Conservation (phyloP, 2,797 vertebrate genomes). For the Falco peregrinus region DNA sequence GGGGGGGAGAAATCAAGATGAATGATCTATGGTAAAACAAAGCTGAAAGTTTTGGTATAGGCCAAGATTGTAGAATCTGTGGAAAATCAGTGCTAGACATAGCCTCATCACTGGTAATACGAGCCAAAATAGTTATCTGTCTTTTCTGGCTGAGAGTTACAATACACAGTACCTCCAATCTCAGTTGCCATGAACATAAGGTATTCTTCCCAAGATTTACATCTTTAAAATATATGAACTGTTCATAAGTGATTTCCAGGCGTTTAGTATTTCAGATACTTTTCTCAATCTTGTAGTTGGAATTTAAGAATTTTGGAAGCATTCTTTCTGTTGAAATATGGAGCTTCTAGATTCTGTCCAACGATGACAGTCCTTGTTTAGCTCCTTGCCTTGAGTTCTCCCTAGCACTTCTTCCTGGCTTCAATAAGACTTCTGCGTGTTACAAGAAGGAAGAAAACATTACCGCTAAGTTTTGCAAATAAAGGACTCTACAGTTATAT, state of each 20-base stretch:
- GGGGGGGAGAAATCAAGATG: constrained; percentile 65
- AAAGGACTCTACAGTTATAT: not conserved
- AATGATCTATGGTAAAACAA: constrained; percentile 78
- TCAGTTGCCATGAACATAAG: constrained; percentile 72
- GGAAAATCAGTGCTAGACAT: constrained; percentile 84
- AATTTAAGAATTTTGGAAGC: constrained; percentile 61
- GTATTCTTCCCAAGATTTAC: constrained; percentile 77
- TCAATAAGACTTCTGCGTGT: not conserved
- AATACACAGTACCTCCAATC: constrained; percentile 72
- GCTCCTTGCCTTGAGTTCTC: constrained; percentile 18
- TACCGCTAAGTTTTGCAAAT: not conserved
- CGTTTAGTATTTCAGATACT: constrained; percentile 63
- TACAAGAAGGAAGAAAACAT: not conserved
- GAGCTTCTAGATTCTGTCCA: constrained; percentile 37
- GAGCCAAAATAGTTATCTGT: constrained; percentile 86
- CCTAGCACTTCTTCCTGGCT: not conserved
- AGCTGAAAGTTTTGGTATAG: constrained; percentile 73
- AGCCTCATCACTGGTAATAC: constrained; percentile 80
- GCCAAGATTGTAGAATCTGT: constrained; percentile 80
- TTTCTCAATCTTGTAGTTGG: constrained; percentile 55
- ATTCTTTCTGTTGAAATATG: constrained; percentile 50
- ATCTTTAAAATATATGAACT: constrained; percentile 78
- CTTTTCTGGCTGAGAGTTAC: constrained; percentile 78
- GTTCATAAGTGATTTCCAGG: constrained; percentile 72
- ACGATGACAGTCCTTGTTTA: constrained; percentile 31